Evolutionary conservation across 2,888 invertebrate genomes (phyloP).

Genomic region (Norana najaformis): DNA sequence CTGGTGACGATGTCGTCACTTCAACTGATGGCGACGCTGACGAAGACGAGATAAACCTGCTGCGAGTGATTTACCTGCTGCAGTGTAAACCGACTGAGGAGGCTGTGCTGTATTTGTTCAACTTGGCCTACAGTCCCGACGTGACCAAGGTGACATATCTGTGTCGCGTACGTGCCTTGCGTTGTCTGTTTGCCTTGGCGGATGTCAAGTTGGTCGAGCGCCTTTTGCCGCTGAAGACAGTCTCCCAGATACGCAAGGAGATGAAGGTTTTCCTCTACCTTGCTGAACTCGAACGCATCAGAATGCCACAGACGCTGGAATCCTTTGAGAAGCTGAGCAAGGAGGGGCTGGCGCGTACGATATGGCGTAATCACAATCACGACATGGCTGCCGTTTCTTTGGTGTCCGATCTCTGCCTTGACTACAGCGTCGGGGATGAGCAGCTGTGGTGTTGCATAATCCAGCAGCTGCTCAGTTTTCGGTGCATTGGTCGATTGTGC

Average conservation of each 20-base stretch:
- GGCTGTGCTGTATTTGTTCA: slow-evolving; percentile 42
- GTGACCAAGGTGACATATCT: slow-evolving; percentile 38
- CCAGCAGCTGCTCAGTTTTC: slow-evolving; percentile 46
- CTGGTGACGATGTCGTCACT: background rate
- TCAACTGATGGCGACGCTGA: slow-evolving; percentile 40
- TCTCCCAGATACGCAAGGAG: background rate
- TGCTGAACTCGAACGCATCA: slow-evolving; percentile 52
- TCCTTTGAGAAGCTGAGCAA: slow-evolving; percentile 53
- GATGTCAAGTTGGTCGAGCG: slow-evolving; percentile 47
- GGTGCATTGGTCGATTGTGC: background rate
- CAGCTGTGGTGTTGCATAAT: slow-evolving; percentile 53
- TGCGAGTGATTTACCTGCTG: slow-evolving; percentile 50
- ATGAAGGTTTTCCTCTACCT: slow-evolving; percentile 47
- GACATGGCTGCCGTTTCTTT: slow-evolving; percentile 50
- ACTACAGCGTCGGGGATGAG: slow-evolving; percentile 51
- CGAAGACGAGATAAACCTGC: slow-evolving; percentile 49
- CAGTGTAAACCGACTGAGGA: slow-evolving; percentile 45
- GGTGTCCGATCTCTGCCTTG: slow-evolving; percentile 52
- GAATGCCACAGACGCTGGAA: slow-evolving; percentile 50
- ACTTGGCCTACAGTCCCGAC: slow-evolving; percentile 27
- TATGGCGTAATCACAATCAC: slow-evolving; percentile 56
- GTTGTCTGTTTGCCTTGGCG: slow-evolving; percentile 50
- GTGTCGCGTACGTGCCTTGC: slow-evolving; percentile 50
- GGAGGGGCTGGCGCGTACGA: slow-evolving; percentile 51
- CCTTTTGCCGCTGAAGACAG: slow-evolving; percentile 27